Evolutionary conservation across 1,140 invertebrate species (phyloP).

Genomic region (Heliconius eleuchia): DNA sequence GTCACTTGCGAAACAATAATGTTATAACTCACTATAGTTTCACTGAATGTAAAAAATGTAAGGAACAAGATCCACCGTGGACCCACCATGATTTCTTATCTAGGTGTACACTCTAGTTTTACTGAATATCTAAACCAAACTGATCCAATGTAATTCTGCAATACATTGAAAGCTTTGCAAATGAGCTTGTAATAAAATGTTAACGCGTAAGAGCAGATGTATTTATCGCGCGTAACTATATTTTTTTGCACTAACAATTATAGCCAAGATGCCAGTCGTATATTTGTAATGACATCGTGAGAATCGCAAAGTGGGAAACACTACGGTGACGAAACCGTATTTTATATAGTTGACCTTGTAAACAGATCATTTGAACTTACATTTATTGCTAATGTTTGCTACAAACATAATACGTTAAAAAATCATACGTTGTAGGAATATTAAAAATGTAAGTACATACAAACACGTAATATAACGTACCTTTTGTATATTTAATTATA

Average conservation of each 20-base stretch:
- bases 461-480: not conserved
- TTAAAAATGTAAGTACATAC: not conserved
- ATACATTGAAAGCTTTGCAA: not conserved
- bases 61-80: slow-evolving; percentile 18
- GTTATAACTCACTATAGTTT: slow-evolving; percentile 26
- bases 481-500: not conserved
- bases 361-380: slow-evolving; percentile 4
- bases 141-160: not conserved
- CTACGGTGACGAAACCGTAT: slow-evolving; percentile 19
- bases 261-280: slow-evolving; percentile 35
- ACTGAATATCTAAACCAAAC: not conserved
- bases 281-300: slow-evolving; percentile 45
- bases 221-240: slow-evolving; percentile 30
- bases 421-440: not conserved
- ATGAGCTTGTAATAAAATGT: slow-evolving; percentile 12
- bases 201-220: slow-evolving; percentile 16
- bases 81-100: not conserved
- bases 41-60: slow-evolving; percentile 7
- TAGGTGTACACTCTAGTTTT: not conserved
- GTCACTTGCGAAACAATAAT: slow-evolving; percentile 23
- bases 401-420: not conserved
- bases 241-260: slow-evolving; percentile 51
- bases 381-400: not conserved
- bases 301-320: slow-evolving; percentile 36
- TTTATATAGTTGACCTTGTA: slow-evolving; percentile 30